Evolutionary conservation across 2,113 vertebrate genomes (phyloP).

Genomic region (Gnathonemus longibarbis): DNA sequence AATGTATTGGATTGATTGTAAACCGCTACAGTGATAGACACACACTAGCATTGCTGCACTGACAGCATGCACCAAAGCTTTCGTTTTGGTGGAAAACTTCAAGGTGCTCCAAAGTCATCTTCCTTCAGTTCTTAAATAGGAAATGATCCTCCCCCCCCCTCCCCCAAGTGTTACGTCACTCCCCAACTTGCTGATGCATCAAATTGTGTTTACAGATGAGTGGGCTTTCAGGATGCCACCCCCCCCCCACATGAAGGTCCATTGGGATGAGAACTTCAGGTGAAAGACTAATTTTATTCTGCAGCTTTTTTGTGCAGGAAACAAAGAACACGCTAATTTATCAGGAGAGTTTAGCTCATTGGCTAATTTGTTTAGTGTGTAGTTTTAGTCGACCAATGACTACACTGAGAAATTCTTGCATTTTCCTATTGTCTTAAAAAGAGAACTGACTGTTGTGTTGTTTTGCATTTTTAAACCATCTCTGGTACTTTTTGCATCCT

Average conservation of each 20-base stretch:
- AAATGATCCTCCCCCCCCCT: neutral
- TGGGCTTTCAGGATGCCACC: neutral
- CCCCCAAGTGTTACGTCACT: neutral
- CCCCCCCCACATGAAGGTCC: neutral
- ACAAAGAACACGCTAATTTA: neutral
- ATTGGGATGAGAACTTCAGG: neutral
- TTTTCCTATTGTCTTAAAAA: neutral
- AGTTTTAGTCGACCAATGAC: neutral
- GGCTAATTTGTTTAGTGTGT: neutral
- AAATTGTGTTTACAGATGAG: slow-evolving; percentile 6
- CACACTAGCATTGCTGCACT: neutral
- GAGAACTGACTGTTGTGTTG: neutral
- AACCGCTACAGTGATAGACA: neutral
- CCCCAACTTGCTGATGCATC: neutral
- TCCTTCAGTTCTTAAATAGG: neutral
- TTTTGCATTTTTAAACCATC: neutral
- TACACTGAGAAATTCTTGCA: neutral
- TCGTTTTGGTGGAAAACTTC: neutral
- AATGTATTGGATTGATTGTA: neutral
- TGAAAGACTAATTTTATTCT: neutral
- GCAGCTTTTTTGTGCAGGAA: neutral
- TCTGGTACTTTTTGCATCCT: neutral
- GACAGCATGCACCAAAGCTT: neutral
- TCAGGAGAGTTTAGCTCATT: neutral
- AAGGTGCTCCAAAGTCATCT: neutral